A percentile compares a stretch with the other conserved stretches of the same genome.
phyloP scores from a whole-genome alignment of 2,113 vertebrate species.

The Strix uralensis region DNA sequence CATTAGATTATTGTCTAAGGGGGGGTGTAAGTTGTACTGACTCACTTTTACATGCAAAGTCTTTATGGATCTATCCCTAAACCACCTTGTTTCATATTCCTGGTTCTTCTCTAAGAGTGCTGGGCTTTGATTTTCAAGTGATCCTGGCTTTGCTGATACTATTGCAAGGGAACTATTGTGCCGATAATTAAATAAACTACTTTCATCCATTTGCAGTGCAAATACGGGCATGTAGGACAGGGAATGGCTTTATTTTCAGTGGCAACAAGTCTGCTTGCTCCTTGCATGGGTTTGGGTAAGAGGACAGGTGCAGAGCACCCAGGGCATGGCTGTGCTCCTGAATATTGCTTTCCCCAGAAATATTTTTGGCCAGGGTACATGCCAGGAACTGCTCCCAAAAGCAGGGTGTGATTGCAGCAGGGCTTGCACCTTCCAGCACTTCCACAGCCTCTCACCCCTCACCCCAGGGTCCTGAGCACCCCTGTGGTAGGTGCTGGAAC shows the following conservation, averaged over 20 bases:
- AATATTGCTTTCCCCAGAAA: not conserved
- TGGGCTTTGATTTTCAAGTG: not conserved
- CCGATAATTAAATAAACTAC: not conserved
- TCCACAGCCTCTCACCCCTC: not conserved
- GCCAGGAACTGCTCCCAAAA: not conserved
- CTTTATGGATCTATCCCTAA: not conserved
- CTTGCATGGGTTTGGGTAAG: not conserved
- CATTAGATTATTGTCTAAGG: not conserved
- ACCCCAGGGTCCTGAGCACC: not conserved
- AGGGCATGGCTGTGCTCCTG: not conserved
- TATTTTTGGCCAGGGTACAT: not conserved
- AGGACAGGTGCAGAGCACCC: not conserved
- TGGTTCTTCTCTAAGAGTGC: not conserved
- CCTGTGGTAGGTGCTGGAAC: not conserved
- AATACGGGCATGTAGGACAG: not conserved
- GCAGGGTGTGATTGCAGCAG: not conserved
- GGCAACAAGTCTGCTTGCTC: not conserved
- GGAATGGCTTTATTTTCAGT: not conserved
- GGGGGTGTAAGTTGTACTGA: not conserved
- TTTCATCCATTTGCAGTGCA: not conserved
- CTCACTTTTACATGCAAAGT: not conserved
- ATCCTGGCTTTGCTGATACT: not conserved
- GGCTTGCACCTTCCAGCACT: not conserved
- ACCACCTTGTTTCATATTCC: not conserved
- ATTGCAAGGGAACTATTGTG: not conserved